Percentiles rank a stretch among this genome's conserved stretches.
phyloP scores from a whole-genome alignment of 2,797 vertebrate species.

The Cryptoblepharus egeriae region DNA sequence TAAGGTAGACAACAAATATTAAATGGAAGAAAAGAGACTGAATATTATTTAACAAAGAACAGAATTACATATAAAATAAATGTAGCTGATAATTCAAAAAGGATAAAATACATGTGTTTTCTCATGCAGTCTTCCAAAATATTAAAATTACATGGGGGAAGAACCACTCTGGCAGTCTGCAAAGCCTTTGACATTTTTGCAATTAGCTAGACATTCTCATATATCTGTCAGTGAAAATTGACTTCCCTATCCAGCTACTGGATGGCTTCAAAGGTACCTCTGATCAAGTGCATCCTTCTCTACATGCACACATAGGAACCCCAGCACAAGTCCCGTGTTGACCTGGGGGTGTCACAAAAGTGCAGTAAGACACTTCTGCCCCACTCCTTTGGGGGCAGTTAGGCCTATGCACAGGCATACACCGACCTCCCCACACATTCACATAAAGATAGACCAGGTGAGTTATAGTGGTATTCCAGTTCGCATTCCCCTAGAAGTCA shows the following conservation, averaged over 20 bases:
- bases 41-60: constrained; percentile 6
- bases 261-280: not conserved
- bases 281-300: not conserved
- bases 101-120: not conserved
- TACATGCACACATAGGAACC: no score
- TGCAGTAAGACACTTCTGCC: no score
- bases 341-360: no score
- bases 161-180: not conserved
- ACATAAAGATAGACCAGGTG: no score
- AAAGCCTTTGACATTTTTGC: not conserved
- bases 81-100: not conserved
- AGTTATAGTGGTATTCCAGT: no score
- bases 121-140: not conserved
- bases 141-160: not conserved
- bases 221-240: not conserved
- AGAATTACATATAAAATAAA: constrained; percentile 41
- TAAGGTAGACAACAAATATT: constrained; percentile 33
- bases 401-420: no score
- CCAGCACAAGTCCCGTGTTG: no score
- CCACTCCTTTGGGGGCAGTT: no score
- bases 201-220: not conserved
- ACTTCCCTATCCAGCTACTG: not conserved
- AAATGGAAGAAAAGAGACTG: not conserved
- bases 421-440: no score
- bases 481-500: not conserved